phyloP scores from a whole-genome alignment of 1,140 invertebrate species.

The Diuraphis noxia region DNA sequence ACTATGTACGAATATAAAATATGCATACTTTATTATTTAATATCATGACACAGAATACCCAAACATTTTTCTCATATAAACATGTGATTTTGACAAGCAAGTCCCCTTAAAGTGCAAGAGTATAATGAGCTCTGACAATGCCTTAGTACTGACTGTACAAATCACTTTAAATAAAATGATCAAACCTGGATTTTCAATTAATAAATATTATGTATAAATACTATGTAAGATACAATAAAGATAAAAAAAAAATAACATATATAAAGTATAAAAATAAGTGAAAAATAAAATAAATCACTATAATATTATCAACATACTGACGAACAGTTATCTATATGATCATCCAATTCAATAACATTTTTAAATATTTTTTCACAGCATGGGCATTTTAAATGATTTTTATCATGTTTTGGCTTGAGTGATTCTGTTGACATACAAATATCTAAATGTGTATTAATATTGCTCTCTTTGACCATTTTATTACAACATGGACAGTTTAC shows the following conservation, averaged over 20 bases:
- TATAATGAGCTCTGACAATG: not conserved
- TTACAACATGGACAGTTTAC: conserved; percentile 55
- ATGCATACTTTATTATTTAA: not conserved
- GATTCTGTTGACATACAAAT: conserved; percentile 47
- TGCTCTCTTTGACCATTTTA: conserved; percentile 30
- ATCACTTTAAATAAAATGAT: not conserved
- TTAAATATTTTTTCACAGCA: conserved; percentile 59
- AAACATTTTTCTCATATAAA: not conserved
- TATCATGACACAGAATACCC: not conserved
- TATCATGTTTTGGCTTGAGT: not conserved
- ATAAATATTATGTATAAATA: not conserved
- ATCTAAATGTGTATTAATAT: conserved; percentile 57
- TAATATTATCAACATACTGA: not conserved
- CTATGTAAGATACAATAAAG: not conserved
- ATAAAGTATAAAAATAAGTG: not conserved
- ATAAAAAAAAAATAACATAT: not conserved
- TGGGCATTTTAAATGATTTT: conserved; percentile 60
- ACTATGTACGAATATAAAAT: too few relatives aligned
- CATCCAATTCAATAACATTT: conserved; percentile 54
- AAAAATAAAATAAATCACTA: not conserved
- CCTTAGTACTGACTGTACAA: not conserved
- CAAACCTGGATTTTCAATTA: not conserved
- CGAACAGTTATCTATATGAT: conserved; percentile 32
- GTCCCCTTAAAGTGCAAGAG: not conserved
- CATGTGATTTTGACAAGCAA: not conserved